These are phyloP conservation scores for Notodonta ziczac DNA, from an alignment of 2,888 invertebrate species.

Conservation along the genomic window DNA sequence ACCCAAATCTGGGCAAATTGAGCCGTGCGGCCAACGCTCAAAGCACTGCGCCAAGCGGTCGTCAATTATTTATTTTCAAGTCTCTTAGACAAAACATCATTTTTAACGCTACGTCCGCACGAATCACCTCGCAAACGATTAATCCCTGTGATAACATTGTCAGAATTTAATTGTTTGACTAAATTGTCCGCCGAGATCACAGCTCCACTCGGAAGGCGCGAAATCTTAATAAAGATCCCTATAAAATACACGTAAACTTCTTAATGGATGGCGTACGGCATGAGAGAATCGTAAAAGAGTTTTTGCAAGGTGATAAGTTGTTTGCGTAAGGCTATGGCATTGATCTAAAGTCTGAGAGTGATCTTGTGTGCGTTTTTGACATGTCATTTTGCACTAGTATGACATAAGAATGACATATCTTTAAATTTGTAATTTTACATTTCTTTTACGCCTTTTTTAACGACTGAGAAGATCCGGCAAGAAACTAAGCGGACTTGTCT, in stretches of 20 bases:
- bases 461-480: no score
- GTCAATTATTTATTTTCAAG: background rate
- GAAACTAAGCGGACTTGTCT: no score
- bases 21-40: no score
- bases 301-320: background rate
- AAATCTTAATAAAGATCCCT: slow-evolving; percentile 21
- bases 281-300: slow-evolving; percentile 8
- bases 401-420: no score
- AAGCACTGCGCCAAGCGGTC: no score
- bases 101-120: background rate
- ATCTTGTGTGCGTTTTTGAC: no score
- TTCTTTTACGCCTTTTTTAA: no score
- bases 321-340: no score
- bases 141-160: slow-evolving; percentile 22
- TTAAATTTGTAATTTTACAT: no score
- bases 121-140: slow-evolving; percentile 7
- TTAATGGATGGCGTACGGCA: slow-evolving; percentile 5
- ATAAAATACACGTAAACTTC: slow-evolving; percentile 17
- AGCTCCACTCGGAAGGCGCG: slow-evolving; percentile 1
- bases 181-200: slow-evolving; percentile 20
- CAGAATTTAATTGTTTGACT: slow-evolving; percentile 31
- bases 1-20: no score
- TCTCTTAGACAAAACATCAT: background rate
- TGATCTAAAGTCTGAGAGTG: no score
- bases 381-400: no score